Percentiles rank a stretch among this genome's conserved stretches.
Evolutionary conservation across 2,113 vertebrate genomes (phyloP).

Genomic region (Zapornia atra): DNA sequence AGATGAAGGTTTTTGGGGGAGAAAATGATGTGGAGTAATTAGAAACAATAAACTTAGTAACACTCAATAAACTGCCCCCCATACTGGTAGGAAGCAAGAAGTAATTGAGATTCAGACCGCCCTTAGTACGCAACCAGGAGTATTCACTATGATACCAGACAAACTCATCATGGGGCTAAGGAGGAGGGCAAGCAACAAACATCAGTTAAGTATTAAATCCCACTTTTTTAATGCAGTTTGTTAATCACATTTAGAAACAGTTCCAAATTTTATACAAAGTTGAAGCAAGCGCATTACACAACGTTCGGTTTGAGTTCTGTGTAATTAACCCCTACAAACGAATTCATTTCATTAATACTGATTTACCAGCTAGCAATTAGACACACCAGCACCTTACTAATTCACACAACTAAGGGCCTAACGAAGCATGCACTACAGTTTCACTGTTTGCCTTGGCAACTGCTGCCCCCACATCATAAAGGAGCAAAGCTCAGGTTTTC

Average conservation of each 20-base stretch:
- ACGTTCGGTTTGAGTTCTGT: background rate
- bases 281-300: background rate
- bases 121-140: background rate
- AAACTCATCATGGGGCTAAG: background rate
- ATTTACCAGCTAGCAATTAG: conserved; percentile 4
- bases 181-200: background rate
- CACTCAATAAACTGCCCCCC: background rate
- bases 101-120: background rate
- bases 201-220: background rate
- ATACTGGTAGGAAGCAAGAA: background rate
- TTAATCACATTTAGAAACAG: background rate
- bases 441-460: conserved; percentile 20
- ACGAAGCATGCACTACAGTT: background rate
- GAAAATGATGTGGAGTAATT: background rate
- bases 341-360: background rate
- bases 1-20: background rate
- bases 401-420: conserved; percentile 2
- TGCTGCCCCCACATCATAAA: background rate
- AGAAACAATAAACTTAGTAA: background rate
- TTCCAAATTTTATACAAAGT: background rate
- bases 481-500: background rate
- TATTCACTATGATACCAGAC: background rate
- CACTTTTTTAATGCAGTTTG: background rate
- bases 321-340: conserved; percentile 8
- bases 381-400: background rate